Conservation (phyloP, 2,113 vertebrate species). For the Nothobranchius kuhntae region DNA sequence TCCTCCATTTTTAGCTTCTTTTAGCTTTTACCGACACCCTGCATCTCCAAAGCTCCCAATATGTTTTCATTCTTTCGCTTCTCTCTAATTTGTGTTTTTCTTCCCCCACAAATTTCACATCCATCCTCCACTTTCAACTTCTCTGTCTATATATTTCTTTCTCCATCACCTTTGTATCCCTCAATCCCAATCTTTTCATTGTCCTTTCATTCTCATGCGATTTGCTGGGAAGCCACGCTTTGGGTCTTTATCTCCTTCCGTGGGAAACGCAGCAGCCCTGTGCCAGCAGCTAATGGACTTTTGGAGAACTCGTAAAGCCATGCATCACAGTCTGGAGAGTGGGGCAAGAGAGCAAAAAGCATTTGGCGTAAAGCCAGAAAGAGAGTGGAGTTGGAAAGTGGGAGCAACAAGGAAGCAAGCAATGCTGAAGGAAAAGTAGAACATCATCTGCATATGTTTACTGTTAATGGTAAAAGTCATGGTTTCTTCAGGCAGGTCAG, state of each 20-base stretch:
- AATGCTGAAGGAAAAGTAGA: constrained; percentile 12
- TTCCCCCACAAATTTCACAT: constrained; percentile 20
- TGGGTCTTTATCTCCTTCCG: constrained; percentile 76
- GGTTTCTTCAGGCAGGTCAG: not conserved
- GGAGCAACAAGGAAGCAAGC: constrained; percentile 26
- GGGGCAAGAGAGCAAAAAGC: constrained; percentile 27
- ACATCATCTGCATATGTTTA: not conserved
- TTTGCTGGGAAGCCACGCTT: constrained; percentile 45
- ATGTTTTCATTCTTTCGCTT: not conserved
- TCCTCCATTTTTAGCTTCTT: not conserved
- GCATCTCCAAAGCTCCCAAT: not conserved
- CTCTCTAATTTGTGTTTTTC: constrained; percentile 5
- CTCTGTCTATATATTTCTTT: not conserved
- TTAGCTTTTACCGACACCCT: constrained; percentile 2
- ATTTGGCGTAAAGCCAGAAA: constrained; percentile 41
- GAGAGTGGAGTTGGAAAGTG: constrained; percentile 28
- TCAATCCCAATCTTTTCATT: constrained; percentile 28
- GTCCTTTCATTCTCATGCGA: constrained; percentile 57
- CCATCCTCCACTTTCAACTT: constrained; percentile 11
- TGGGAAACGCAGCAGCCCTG: constrained; percentile 62
- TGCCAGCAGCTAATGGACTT: constrained; percentile 80
- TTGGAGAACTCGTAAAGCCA: constrained; percentile 75
- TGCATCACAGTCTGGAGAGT: constrained; percentile 57
- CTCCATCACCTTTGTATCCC: constrained; percentile 4
- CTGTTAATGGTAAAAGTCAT: not conserved